These are phyloP conservation scores for Hymenochirus boettgeri DNA, from an alignment of 2,113 vertebrate genomes.

Conservation along the genomic window DNA sequence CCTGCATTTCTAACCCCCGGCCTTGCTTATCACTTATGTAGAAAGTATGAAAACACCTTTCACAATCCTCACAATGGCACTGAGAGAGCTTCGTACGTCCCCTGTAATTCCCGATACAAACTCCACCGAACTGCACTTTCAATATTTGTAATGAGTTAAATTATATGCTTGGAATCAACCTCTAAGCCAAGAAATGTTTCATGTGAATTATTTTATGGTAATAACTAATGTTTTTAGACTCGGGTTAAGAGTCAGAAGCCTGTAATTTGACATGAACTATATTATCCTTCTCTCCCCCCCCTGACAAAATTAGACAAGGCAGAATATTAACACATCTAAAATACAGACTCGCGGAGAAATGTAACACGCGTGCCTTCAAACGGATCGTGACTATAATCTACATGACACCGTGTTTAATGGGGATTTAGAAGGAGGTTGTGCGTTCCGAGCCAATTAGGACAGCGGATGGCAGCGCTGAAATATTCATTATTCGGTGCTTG, in stretches of 20 bases:
- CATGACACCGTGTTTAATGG: slow-evolving; percentile 62
- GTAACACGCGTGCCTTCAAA: slow-evolving; percentile 55
- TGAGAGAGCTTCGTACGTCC: too few species aligned
- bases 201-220: slow-evolving; percentile 57
- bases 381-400: slow-evolving; percentile 60
- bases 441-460: slow-evolving; percentile 58
- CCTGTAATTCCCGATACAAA: too few species aligned
- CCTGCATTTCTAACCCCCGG: too few species aligned
- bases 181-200: slow-evolving; percentile 53
- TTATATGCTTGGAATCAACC: slow-evolving; percentile 54
- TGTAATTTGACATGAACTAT: slow-evolving; percentile 65
- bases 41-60: too few species aligned
- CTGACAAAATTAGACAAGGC: slow-evolving; percentile 60
- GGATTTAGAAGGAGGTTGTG: slow-evolving; percentile 50
- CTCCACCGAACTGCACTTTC: slow-evolving; percentile 50
- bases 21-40: too few species aligned
- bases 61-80: too few species aligned
- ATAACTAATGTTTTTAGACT: slow-evolving; percentile 49
- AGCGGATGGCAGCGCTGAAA: slow-evolving; percentile 51
- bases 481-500: slow-evolving; percentile 41
- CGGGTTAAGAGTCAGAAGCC: slow-evolving; percentile 63
- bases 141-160: slow-evolving; percentile 63
- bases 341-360: slow-evolving; percentile 62
- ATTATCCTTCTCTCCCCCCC: slow-evolving; percentile 59
- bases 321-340: slow-evolving; percentile 66